Conservation (phyloP, 1,140 invertebrate species). For the Andricus grossulariae region DNA sequence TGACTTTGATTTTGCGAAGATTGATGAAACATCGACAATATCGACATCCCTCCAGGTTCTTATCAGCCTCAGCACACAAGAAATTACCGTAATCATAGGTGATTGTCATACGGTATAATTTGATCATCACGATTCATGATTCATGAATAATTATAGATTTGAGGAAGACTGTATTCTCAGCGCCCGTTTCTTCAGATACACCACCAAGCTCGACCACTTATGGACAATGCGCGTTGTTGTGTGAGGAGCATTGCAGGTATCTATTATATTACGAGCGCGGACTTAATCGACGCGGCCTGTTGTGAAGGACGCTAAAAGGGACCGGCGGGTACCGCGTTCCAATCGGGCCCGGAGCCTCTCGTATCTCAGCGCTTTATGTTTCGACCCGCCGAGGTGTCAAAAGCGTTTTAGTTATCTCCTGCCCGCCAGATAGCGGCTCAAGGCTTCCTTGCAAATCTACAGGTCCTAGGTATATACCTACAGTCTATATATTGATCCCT, state of each 20-base stretch:
- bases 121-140: conserved; percentile 28
- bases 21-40: conserved; percentile 3
- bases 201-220: conserved; percentile 13
- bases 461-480: too few species aligned
- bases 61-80: conserved; percentile 19
- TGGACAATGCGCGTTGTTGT: conserved; percentile 45
- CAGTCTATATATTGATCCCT: too few species aligned
- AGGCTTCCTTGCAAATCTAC: conserved; percentile 36
- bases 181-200: background rate
- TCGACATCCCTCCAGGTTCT: background rate
- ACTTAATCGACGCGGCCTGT: conserved; percentile 61
- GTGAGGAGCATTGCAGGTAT: conserved; percentile 42
- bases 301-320: conserved; percentile 51
- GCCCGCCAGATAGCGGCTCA: conserved; percentile 51
- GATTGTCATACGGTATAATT: conserved; percentile 25
- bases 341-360: conserved; percentile 44
- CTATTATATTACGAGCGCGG: conserved; percentile 47
- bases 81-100: conserved; percentile 30
- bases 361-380: conserved; percentile 63
- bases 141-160: conserved; percentile 30
- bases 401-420: conserved; percentile 65
- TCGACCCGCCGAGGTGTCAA: conserved; percentile 60
- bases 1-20: background rate
- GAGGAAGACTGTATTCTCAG: conserved; percentile 14
- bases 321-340: conserved; percentile 50